Conservation (phyloP, 2,113 vertebrate species). For the Emydocephalus ijimae region DNA sequence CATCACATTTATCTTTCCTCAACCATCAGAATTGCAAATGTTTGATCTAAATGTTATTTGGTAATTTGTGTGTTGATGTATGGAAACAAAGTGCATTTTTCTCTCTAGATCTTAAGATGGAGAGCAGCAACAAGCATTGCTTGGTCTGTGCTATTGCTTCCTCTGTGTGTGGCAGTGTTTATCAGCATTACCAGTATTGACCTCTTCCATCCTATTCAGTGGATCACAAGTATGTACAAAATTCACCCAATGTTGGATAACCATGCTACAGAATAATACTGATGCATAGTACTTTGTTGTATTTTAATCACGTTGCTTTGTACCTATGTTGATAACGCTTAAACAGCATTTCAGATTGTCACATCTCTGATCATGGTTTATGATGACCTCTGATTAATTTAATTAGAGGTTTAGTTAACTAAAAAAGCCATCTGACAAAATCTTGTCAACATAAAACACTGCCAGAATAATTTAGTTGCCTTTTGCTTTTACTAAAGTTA, state of each 20-base stretch:
- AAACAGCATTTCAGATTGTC: neutral
- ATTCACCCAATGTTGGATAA: neutral
- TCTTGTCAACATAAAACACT: neutral
- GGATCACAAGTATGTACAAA: conserved; percentile 77
- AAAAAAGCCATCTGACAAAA: neutral
- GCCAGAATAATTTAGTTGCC: neutral
- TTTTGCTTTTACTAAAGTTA: neutral
- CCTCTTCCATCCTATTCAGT: conserved; percentile 81
- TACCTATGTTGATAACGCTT: neutral
- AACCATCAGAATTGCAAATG: neutral
- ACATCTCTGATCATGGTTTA: neutral
- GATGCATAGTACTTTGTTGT: neutral
- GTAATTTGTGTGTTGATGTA: neutral
- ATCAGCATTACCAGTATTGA: conserved; percentile 77
- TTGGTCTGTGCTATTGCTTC: conserved; percentile 87
- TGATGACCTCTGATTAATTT: neutral
- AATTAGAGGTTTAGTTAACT: no score
- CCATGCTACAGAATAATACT: neutral
- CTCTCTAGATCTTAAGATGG: conserved; percentile 86
- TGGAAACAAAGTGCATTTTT: neutral
- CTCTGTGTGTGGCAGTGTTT: conserved; percentile 76
- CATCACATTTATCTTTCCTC: neutral
- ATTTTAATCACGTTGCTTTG: neutral
- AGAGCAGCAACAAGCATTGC: conserved; percentile 79
- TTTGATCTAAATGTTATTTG: neutral